Conservation (phyloP, 2,888 invertebrate genomes). For the Pediacus dermestoides region DNA sequence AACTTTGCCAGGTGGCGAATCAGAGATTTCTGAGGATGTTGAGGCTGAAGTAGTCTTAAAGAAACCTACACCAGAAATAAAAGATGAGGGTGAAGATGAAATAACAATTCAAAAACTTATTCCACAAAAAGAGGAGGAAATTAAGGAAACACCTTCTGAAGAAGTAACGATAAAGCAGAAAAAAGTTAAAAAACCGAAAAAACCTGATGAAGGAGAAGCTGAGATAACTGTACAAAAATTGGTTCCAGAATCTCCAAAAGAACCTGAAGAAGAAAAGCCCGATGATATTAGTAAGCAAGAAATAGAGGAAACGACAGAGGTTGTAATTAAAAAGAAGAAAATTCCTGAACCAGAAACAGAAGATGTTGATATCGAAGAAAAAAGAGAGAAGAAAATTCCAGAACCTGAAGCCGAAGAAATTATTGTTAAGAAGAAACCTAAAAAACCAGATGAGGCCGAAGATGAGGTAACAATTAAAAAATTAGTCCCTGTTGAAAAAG, state of each 20-base stretch:
- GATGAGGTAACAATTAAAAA: conserved; percentile 27
- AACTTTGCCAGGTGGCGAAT: conserved; percentile 33
- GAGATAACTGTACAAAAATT: conserved; percentile 3
- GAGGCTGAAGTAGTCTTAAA: conserved; percentile 34
- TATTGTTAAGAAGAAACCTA: conserved; percentile 39
- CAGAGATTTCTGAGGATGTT: conserved; percentile 21
- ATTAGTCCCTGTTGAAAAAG: conserved; percentile 3
- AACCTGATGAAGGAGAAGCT: conserved; percentile 28
- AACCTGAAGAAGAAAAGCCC: conserved; percentile 21
- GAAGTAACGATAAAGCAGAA: conserved; percentile 28
- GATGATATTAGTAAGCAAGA: conserved; percentile 17
- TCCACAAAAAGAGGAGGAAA: conserved; percentile 19
- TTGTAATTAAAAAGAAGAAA: conserved; percentile 8
- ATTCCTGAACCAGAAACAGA: conserved; percentile 6
- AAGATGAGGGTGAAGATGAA: conserved; percentile 44
- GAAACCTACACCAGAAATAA: conserved; percentile 27
- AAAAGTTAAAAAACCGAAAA: conserved; percentile 33
- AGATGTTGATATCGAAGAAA: conserved; percentile 14
- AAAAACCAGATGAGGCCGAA: conserved; percentile 29
- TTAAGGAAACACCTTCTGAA: conserved; percentile 41
- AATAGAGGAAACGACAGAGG: conserved; percentile 32
- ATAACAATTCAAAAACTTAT: conserved; percentile 42
- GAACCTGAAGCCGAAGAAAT: conserved; percentile 35
- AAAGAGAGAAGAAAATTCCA: conserved; percentile 30
- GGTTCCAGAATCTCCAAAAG: no score